Conservation (phyloP, 2,888 invertebrate genomes). For the Torymus aiolomorphi region DNA sequence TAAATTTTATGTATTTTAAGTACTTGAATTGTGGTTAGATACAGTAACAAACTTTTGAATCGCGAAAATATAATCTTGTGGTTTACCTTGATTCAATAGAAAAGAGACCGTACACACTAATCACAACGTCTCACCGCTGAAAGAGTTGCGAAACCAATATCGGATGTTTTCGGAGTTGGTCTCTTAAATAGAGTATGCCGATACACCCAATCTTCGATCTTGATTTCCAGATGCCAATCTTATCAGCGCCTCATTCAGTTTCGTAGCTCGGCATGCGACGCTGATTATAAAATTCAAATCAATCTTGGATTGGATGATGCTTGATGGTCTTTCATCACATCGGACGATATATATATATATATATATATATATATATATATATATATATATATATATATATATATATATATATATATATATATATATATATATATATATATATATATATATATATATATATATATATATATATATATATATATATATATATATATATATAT, state of each 20-base stretch:
- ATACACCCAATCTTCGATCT: slow-evolving; percentile 31
- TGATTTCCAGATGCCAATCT: slow-evolving; percentile 20
- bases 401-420: too few relatives aligned
- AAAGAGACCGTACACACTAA: not conserved
- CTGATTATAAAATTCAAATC: slow-evolving; percentile 43
- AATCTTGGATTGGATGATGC: slow-evolving; percentile 5
- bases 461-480: too few relatives aligned
- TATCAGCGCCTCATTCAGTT: slow-evolving; percentile 27
- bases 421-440: too few relatives aligned
- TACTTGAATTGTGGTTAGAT: too few relatives aligned
- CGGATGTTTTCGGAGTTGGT: not conserved
- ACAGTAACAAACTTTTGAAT: too few relatives aligned
- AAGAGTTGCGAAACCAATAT: slow-evolving; percentile 31
- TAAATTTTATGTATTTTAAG: too few relatives aligned
- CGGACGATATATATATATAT: not conserved
- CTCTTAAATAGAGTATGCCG: slow-evolving; percentile 46
- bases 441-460: too few relatives aligned
- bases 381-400: too few relatives aligned
- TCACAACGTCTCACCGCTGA: not conserved
- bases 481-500: too few relatives aligned
- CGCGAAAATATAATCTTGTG: too few relatives aligned
- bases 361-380: too few relatives aligned
- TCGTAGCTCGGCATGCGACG: not conserved
- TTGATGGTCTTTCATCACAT: slow-evolving; percentile 13
- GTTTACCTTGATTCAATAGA: slow-evolving; percentile 16